Base-by-base conservation (phyloP, 35 echinoderm and acorn worm species). In the Eucidaris tribuloides region DNA sequence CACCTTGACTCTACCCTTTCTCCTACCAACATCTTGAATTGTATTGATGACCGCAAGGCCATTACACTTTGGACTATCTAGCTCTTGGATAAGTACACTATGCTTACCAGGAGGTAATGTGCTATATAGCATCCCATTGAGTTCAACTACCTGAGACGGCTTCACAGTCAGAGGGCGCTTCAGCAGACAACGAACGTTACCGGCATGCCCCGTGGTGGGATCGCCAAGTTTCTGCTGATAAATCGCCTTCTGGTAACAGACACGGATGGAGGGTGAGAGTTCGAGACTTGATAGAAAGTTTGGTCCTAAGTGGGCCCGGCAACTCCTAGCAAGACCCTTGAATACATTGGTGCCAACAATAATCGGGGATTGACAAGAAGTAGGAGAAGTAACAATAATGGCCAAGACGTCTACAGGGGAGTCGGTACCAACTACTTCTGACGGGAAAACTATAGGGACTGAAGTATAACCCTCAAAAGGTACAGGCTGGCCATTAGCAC, bases 401-500 rank as follows among this genome's bases (percentile, higher is more conserved):
- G 64, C 64, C 32, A 70, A 27, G 0, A 70, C 64, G 20, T 70
- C 23, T 33, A 70, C 35, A 23, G 64, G 30, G 5, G 64, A 27
- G 9, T 27, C 64, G 29, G 32, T 70, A 4, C 64, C 64, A 9
- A 34, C 64, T 27, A 38, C 19, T 31, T 70, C 27, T 70, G 29
- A 6, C 3, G 64, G 64, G 4, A 70, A 35, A 35, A 35, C 5
- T 5, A 70, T 70, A 9, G 64, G 64, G 35, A 70, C 19, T 5
- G 1, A 30, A 33, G 1, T 70, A 19, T 32, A 70, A 4, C 64
- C 64, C 7, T 70, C 64, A 70, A 33, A 70, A 6, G 32, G 5
- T 7, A 70, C 64, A 33, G 64, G 23, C 35, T 70, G 64, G 6
- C 64, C 64, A 70, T 70, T 70, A 18, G 64, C 64, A 70, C 64